Evolutionary conservation across 1,140 invertebrate species (phyloP), one percentile per base, ranked within the genome.

Genomic region (Xylocopa sonorina): DNA sequence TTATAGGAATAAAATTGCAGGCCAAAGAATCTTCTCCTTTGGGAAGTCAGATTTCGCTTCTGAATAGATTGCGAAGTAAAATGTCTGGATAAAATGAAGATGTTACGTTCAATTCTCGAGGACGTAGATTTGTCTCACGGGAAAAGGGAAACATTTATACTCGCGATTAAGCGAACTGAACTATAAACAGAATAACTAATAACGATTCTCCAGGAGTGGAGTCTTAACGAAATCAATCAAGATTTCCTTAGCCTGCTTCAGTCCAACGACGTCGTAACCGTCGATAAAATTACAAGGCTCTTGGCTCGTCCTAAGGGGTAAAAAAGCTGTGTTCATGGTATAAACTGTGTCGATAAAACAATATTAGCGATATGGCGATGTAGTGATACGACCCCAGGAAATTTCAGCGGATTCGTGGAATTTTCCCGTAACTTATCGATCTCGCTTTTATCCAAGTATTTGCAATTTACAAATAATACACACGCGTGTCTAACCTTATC

Each of bases 251-350:
- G 29, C 50, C 32, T 51, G 14, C 7, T 67, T 24, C 34, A 57
- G 51, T 21, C 41, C 60, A 60, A 58, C 51, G 46, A 51, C 51
- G 43, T n/a, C 50, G 75, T 67, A 50, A 78, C 77, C 53, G 68
- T 41, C 63, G 57, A 53, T 60, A 68, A 83, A 84, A 72, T 83
- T 84, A 82, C 67, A 83, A 51, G 51, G 81, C 79, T 74, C 64
- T 55, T 58, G 57, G 46, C 50, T 55, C 57, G 60, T 73, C 34
- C 73, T 57, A 43, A 43, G 73, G 48, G 66, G 34, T 77, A 68
- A 58, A 68, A 58, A 60, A 27, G 46, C 53, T 77, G 32, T 68
- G 43, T 77, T 69, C 66, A 48, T 43, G 66, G 24, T 38, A 60
- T 48, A 69, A 69, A 43, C 66, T 38, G 57, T 66, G 75, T 71